Percentiles rank a stretch among this genome's conserved stretches.
phyloP scores from a whole-genome alignment of 2,113 vertebrate species.

The Fregata magnificens region DNA sequence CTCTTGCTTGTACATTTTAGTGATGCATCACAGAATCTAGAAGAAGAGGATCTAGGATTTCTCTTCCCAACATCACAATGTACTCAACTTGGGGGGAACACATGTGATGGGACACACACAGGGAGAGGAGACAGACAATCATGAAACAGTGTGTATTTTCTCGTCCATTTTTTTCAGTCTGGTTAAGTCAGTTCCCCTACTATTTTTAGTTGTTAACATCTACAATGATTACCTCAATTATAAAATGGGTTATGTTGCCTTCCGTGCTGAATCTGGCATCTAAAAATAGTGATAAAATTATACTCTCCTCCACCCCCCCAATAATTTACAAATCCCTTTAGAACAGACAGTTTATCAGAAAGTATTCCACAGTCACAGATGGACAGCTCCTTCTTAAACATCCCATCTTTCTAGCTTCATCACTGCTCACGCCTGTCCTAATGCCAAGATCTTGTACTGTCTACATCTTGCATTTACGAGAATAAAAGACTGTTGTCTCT shows the following conservation, averaged over 20 bases:
- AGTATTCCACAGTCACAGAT: not conserved
- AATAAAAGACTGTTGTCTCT: not conserved
- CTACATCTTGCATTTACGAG: not conserved
- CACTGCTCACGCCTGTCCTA: not conserved
- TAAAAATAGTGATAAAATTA: conserved; percentile 30
- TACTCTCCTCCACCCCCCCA: not conserved
- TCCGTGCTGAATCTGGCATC: not conserved
- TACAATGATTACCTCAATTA: not conserved
- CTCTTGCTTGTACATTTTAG: not conserved
- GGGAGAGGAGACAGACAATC: accelerated
- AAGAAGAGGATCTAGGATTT: not conserved
- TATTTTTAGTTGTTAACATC: not conserved
- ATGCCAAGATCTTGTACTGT: not conserved
- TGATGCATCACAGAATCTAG: not conserved
- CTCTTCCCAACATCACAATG: not conserved
- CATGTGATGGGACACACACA: not conserved
- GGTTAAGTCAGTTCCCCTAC: not conserved
- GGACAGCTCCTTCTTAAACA: not conserved
- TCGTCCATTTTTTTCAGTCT: not conserved
- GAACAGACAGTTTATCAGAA: not conserved
- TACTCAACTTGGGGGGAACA: not conserved
- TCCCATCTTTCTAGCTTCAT: not conserved
- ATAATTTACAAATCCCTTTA: not conserved
- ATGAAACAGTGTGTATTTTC: not conserved
- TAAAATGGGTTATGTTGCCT: conserved; percentile 27